Base-by-base conservation (phyloP, 2,888 invertebrate species). In the Himalopsyche tibetana region DNA sequence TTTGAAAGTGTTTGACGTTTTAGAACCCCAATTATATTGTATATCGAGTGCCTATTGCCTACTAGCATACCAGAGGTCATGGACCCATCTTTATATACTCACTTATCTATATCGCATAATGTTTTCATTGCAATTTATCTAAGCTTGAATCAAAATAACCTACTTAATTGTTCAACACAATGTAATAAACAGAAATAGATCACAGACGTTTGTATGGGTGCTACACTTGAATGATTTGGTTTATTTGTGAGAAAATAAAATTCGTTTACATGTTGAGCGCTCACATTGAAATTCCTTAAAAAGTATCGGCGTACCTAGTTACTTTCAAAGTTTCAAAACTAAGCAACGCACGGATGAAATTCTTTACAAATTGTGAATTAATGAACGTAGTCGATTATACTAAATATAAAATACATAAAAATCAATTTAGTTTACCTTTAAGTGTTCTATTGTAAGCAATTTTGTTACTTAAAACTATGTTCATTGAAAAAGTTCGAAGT, bases 381-480 rank as follows among this genome's bases (percentile, higher is more conserved):
- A 51, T 5, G 5, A 15, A 15, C 5, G 8, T 42, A 42, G 8
- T 42, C 8, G 8, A 42, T 42, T 42, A 42, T 6, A 42, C 42
- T 42, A 5, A 1, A 63, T 4, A 6, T 19, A 6, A 63, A 69
- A 38, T 12, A 12, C 19, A 9, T 74, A 1, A 45, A 74, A 79
- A 36, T 2, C 4, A 55, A 45, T 69, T 83, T 84, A 51, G 88
- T 88, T 89, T 90, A 92, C 93, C 97, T 90, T 94, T 94, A 55
- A 98, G 91, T 89, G 95, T 96, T 89, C 99, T 93, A 91, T 97
- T 97, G 90, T 98, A 95, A 0, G 98, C 95, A 90, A 99, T 96
- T 90, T 96, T 95, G 90, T 98, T 97, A 91, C 98, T 98, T 9
- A 98, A 93, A 89, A 97, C 94, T 86, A 97, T 95, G 91, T 99